A percentile compares a stretch with the other conserved stretches of the same genome.
phyloP scores from a whole-genome alignment of 2,113 vertebrate genomes.

The Corvus moneduloides region DNA sequence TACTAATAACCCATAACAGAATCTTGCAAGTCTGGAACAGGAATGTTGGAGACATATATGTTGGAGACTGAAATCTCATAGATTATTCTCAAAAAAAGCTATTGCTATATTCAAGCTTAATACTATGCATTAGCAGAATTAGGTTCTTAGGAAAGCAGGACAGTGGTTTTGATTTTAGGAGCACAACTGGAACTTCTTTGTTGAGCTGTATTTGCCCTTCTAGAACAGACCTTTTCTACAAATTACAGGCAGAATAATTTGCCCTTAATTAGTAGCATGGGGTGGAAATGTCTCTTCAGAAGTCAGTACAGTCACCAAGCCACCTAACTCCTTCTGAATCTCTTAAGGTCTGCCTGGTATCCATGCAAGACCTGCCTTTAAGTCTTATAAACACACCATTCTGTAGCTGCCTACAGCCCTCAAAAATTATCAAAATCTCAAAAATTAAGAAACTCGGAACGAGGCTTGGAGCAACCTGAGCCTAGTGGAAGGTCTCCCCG shows the following conservation, averaged over 20 bases:
- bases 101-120: not conserved
- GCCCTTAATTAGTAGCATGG: not conserved
- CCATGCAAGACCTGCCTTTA: not conserved
- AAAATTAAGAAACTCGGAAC: not conserved
- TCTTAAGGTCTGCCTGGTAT: not conserved
- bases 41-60: rapidly evolving
- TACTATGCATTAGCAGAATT: not conserved
- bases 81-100: not conserved
- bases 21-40: not conserved
- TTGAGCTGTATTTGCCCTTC: not conserved
- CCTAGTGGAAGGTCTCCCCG: not conserved
- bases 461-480: not conserved
- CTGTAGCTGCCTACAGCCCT: not conserved
- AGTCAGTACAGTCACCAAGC: not conserved
- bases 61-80: not conserved
- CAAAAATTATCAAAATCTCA: not conserved
- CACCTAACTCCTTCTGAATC: not conserved
- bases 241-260: not conserved
- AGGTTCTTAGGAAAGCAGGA: not conserved
- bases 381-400: too few species aligned
- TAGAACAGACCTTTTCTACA: not conserved
- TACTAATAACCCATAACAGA: not conserved
- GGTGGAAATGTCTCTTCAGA: not conserved
- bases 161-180: not conserved
- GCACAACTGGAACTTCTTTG: not conserved